Evolutionary conservation across 2,888 invertebrate species (phyloP), one percentile per base, ranked within the genome.

Genomic region (Lepas anatifera): DNA sequence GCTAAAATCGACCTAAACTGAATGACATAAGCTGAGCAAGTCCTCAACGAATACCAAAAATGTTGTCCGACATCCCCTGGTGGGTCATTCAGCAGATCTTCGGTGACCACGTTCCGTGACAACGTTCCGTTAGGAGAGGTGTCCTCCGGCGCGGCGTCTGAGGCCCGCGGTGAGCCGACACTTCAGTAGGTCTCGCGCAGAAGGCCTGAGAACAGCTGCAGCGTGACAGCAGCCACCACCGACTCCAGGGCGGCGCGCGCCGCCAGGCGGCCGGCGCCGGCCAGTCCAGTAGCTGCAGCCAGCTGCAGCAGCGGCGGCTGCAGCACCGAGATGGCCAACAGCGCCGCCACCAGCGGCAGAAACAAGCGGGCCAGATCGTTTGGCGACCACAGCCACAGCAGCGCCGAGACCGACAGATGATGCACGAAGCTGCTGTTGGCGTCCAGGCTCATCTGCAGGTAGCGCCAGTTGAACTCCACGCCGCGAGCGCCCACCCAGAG

Each of bases 401-500:
- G 83, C 50, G 95, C 89, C 11, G 94, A 91, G 1, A 89, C 88
- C 66, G 89, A 86, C 68, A 92, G 87, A 77, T 92, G 90, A 78
- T 94, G 92, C n/a, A 95, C 87, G 79, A 99, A 82, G 77, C 89
- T 87, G 74, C 97, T 90, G 80, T 97, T 97, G 16, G 95, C 91
- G 79, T 95, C 97, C 29, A 96, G 86, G 79, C 95, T 92, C 80
- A 94, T 89, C 78, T 94, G 95, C 77, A 96, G 92, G 80, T 96
- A 96, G 76, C 90, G 88, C 98, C 98, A 99, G 78, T 93, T 92
- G 81, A 99, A 99, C 83, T 98, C 98, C 0, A 96, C 88, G 16
- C 96, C 97, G 75, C 96, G 85, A 1, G 99, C 98, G 70, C 97
- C 98, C 70, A 95, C 89, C 97, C 98, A 98, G 52, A 99, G 84